These are phyloP conservation scores for Galaxias olidus DNA, from an alignment of 2,797 vertebrate genomes.

Conservation along the genomic window DNA sequence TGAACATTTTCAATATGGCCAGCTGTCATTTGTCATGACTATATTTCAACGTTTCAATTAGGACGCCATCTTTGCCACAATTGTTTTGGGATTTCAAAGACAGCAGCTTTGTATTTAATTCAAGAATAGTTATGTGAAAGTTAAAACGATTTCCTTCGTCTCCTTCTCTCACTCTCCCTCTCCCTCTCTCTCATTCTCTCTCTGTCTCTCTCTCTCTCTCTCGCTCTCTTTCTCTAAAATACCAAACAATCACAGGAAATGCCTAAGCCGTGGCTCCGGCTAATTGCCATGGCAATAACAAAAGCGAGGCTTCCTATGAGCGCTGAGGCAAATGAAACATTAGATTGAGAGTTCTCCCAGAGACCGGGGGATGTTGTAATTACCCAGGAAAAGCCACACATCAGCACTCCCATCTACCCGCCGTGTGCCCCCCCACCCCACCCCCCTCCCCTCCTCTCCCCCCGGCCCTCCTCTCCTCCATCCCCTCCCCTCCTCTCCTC, in stretches of 20 bases:
- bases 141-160: no score
- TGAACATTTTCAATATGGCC: no score
- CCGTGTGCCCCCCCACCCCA: slow-evolving; percentile 42
- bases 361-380: slow-evolving; percentile 78
- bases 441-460: slow-evolving; percentile 49
- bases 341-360: slow-evolving; percentile 72
- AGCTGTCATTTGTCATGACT: no score
- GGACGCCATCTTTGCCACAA: no score
- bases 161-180: not conserved
- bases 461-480: slow-evolving; percentile 42
- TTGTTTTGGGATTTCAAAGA: no score
- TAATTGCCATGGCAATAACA: slow-evolving; percentile 81
- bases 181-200: no score
- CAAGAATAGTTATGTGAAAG: no score
- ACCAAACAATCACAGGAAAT: slow-evolving; percentile 78
- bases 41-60: no score
- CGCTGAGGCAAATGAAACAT: slow-evolving; percentile 75
- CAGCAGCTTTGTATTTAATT: no score
- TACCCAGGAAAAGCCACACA: slow-evolving; percentile 74
- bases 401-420: slow-evolving; percentile 76
- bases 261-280: slow-evolving; percentile 66
- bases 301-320: slow-evolving; percentile 67
- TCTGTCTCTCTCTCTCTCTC: slow-evolving; percentile 34
- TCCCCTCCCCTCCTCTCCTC: slow-evolving; percentile 25
- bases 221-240: slow-evolving; percentile 78